Evolutionary conservation across 2,797 vertebrate species (phyloP).

Genomic region (Cuniculus paca): DNA sequence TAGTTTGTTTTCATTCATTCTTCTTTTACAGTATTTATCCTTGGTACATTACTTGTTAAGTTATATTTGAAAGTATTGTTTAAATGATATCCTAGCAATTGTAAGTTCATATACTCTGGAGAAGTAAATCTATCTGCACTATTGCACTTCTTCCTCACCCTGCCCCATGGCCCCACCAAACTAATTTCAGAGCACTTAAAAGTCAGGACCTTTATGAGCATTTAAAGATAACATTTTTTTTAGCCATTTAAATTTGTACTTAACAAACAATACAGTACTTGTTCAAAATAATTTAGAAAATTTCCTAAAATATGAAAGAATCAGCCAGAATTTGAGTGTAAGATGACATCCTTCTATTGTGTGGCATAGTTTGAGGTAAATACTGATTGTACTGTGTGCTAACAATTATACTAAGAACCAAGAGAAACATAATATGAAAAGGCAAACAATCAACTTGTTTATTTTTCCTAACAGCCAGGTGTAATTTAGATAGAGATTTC

Average conservation of each 20-base stretch:
- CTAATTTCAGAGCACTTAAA: background rate
- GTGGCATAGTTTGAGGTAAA: background rate
- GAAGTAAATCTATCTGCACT: background rate
- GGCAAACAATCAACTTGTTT: background rate
- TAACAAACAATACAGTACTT: background rate
- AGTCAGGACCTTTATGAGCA: background rate
- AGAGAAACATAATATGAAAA: background rate
- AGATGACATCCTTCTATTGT: background rate
- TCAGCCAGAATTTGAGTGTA: background rate
- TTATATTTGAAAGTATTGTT: background rate
- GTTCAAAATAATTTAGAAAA: slow-evolving; percentile 48
- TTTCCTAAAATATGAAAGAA: background rate
- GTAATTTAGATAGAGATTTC: background rate
- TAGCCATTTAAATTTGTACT: background rate
- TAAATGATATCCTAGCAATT: background rate
- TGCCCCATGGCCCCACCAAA: background rate
- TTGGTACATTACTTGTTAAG: background rate
- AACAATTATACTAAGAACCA: background rate
- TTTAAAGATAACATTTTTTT: slow-evolving; percentile 47
- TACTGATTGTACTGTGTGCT: background rate
- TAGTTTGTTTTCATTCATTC: background rate
- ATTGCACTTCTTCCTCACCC: background rate
- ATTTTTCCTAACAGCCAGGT: too few species aligned
- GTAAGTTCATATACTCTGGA: background rate
- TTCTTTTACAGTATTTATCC: background rate